These are phyloP conservation scores for Caranx ignobilis DNA, from an alignment of 2,113 vertebrate species.

Conservation along the genomic window DNA sequence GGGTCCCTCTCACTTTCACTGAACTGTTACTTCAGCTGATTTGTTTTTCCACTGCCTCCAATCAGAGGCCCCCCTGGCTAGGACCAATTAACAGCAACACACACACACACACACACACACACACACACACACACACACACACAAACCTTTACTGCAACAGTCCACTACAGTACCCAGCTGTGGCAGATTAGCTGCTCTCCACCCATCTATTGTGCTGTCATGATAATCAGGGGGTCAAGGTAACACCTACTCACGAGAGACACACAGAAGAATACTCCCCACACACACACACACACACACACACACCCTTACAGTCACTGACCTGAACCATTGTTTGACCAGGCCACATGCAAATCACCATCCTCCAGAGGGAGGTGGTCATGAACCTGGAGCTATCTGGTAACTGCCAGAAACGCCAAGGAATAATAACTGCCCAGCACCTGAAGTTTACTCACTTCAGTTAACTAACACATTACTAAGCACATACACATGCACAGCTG, in stretches of 20 bases:
- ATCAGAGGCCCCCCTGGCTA: slow-evolving; percentile 61
- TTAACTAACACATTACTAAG: too few species aligned
- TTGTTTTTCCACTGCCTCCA: slow-evolving; percentile 67
- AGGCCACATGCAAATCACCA: slow-evolving; percentile 22
- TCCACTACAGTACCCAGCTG: slow-evolving; percentile 58
- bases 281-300: too few species aligned
- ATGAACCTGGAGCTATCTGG: background rate
- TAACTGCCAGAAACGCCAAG: background rate
- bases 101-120: too few species aligned
- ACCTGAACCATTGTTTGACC: slow-evolving; percentile 4
- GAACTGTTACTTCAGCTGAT: slow-evolving; percentile 60
- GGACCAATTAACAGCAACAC: slow-evolving; percentile 81
- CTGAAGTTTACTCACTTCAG: too few species aligned
- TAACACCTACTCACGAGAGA: slow-evolving; percentile 59
- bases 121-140: slow-evolving; percentile 33
- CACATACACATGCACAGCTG: too few species aligned
- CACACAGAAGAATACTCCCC: background rate
- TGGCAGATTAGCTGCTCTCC: slow-evolving; percentile 57
- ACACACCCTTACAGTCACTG: background rate
- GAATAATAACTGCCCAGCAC: background rate
- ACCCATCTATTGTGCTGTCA: slow-evolving; percentile 38
- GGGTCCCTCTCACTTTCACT: slow-evolving; percentile 55
- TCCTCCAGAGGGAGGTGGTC: background rate
- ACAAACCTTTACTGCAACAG: slow-evolving; percentile 32
- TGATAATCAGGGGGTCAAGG: slow-evolving; percentile 27